Percentiles rank a stretch among this genome's conserved stretches.
These are phyloP conservation scores for Pinctada fucata DNA, from an alignment of 2,888 invertebrate genomes.

Conservation along the genomic window DNA sequence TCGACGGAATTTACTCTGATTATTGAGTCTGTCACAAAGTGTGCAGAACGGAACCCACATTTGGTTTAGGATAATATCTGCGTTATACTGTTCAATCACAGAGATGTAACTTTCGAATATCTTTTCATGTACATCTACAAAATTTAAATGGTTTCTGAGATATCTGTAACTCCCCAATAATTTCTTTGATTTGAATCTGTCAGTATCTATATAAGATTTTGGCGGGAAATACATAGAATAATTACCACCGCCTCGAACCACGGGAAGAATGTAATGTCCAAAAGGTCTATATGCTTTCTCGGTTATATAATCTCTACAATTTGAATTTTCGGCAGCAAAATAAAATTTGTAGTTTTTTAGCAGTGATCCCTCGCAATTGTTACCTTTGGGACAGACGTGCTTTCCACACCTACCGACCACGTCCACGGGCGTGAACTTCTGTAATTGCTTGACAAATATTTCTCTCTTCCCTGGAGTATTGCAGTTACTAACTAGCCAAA, in stretches of 20 bases:
- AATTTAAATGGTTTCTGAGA: too few species aligned
- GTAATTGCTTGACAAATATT: constrained; percentile 89
- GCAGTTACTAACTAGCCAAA: constrained; percentile 82
- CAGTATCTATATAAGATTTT: background rate
- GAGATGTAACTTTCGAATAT: too few species aligned
- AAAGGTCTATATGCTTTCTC: constrained; percentile 82
- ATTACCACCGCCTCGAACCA: background rate
- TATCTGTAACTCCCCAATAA: too few species aligned
- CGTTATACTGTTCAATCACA: too few species aligned
- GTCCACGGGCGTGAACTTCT: constrained; percentile 85
- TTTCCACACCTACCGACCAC: constrained; percentile 72
- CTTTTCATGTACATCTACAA: too few species aligned
- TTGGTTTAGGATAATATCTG: too few species aligned
- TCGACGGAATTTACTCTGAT: background rate
- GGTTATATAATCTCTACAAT: constrained; percentile 95
- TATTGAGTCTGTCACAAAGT: background rate
- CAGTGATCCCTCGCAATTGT: constrained; percentile 91
- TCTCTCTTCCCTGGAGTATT: constrained; percentile 92
- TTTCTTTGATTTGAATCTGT: background rate
- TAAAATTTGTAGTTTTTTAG: constrained; percentile 96
- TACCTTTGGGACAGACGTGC: constrained; percentile 82
- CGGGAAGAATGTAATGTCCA: background rate
- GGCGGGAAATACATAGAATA: background rate
- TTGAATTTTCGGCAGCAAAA: constrained; percentile 96
- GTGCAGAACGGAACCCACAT: background rate